phyloP scores from a whole-genome alignment of 2,888 invertebrate species.

The Calameuta pallipes region DNA sequence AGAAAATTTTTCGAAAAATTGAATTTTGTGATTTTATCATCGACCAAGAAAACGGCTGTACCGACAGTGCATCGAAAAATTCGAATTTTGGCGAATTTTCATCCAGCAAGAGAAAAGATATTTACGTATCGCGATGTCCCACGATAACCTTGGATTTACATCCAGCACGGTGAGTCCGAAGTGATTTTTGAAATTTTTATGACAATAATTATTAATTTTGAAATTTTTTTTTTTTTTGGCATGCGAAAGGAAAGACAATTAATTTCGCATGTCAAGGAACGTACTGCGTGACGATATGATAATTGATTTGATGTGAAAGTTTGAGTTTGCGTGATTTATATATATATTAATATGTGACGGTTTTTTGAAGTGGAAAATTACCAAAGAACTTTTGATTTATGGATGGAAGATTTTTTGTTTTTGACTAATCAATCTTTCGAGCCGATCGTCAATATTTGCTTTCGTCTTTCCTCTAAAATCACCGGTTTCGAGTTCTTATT shows the following conservation, averaged over 20 bases:
- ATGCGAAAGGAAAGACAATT: background rate
- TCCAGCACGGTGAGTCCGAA: slow-evolving; percentile 56
- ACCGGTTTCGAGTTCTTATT: background rate
- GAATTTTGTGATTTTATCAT: background rate
- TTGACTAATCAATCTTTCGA: background rate
- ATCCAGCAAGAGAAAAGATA: background rate
- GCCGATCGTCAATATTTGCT: background rate
- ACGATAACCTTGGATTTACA: slow-evolving; percentile 60
- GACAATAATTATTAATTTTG: background rate
- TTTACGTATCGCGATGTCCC: slow-evolving; percentile 46
- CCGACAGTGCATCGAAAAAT: background rate
- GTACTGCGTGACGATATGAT: no score
- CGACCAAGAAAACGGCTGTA: background rate
- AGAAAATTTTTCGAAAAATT: background rate
- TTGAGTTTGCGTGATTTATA: no score
- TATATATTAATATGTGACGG: background rate
- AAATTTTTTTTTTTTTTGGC: background rate
- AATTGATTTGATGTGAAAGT: no score
- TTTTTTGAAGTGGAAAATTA: background rate
- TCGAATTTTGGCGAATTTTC: background rate
- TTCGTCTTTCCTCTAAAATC: background rate
- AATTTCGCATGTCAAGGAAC: background rate
- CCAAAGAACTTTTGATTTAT: background rate
- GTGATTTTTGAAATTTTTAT: background rate
- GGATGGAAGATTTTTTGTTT: background rate